These are phyloP conservation scores for Callimorpha dominula DNA, from an alignment of 2,888 invertebrate genomes.

Conservation along the genomic window DNA sequence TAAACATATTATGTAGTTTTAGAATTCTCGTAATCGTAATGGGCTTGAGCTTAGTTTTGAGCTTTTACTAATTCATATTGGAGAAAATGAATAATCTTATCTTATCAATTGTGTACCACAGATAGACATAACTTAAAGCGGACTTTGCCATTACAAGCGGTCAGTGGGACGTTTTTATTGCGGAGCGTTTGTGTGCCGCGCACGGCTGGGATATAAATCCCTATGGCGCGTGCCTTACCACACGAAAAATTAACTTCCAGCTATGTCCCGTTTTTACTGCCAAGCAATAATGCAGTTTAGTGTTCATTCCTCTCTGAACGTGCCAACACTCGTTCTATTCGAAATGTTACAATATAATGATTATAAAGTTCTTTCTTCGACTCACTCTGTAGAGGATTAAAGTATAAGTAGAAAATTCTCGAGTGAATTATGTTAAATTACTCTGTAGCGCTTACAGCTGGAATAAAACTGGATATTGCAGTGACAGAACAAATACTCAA, in stretches of 20 bases:
- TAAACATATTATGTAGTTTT: background rate
- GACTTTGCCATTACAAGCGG: constrained; percentile 47
- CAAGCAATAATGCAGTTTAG: constrained; percentile 64
- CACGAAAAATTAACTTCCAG: constrained; percentile 73
- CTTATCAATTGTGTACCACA: constrained; percentile 17
- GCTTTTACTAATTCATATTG: background rate
- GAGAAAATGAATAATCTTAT: background rate
- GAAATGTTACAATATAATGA: constrained; percentile 25
- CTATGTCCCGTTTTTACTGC: constrained; percentile 67
- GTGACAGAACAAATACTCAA: background rate
- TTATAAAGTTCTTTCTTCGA: constrained; percentile 16
- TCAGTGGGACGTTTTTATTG: constrained; percentile 68
- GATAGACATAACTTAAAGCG: constrained; percentile 45
- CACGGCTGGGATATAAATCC: constrained; percentile 72
- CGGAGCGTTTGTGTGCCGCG: constrained; percentile 55
- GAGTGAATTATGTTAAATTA: background rate
- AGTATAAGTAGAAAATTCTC: constrained; percentile 1
- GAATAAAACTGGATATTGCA: background rate
- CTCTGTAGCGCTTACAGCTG: background rate
- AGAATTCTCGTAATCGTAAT: background rate
- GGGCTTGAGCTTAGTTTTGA: background rate
- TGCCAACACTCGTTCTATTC: constrained; percentile 46
- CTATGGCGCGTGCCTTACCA: constrained; percentile 63
- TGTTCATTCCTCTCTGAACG: constrained; percentile 59
- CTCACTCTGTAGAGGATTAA: background rate